Percentiles rank a stretch among this genome's conserved stretches.
Evolutionary conservation across 2,113 vertebrate genomes (phyloP).

Genomic region (Eulemur rufifrons): DNA sequence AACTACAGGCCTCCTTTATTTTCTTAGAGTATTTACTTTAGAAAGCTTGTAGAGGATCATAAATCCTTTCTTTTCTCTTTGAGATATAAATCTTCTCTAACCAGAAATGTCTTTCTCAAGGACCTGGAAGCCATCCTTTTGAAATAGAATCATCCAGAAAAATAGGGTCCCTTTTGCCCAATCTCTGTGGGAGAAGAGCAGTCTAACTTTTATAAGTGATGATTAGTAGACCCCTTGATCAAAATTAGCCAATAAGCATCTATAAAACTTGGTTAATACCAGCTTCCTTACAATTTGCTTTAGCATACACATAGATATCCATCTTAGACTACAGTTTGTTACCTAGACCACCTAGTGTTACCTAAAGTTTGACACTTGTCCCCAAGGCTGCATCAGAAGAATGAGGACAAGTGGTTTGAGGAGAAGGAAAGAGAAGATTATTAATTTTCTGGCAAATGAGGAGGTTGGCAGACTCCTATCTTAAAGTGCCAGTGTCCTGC

Average conservation of each 20-base stretch:
- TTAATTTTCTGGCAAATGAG: too few species aligned
- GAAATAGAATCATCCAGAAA: not conserved
- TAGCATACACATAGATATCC: not conserved
- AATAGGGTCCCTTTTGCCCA: not conserved
- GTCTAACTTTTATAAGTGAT: not conserved
- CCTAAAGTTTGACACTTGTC: too few species aligned
- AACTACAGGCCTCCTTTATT: not conserved
- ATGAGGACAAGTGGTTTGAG: too few species aligned
- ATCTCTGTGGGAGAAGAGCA: not conserved
- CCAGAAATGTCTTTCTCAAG: too few species aligned
- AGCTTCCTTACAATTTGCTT: not conserved
- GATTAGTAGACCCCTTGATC: not conserved
- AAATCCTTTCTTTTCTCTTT: too few species aligned
- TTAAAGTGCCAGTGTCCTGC: too few species aligned
- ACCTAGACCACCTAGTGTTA: not conserved
- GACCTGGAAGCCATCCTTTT: not conserved
- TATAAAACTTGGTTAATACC: not conserved
- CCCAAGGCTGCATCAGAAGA: too few species aligned
- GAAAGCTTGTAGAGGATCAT: too few species aligned
- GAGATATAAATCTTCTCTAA: too few species aligned
- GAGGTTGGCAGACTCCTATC: too few species aligned
- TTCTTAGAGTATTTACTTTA: not conserved
- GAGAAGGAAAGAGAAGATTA: too few species aligned
- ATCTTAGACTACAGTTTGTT: not conserved
- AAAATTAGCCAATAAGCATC: not conserved